Conservation (phyloP, 2,113 vertebrate species). For the Hypocryptadius cinnamomeus region DNA sequence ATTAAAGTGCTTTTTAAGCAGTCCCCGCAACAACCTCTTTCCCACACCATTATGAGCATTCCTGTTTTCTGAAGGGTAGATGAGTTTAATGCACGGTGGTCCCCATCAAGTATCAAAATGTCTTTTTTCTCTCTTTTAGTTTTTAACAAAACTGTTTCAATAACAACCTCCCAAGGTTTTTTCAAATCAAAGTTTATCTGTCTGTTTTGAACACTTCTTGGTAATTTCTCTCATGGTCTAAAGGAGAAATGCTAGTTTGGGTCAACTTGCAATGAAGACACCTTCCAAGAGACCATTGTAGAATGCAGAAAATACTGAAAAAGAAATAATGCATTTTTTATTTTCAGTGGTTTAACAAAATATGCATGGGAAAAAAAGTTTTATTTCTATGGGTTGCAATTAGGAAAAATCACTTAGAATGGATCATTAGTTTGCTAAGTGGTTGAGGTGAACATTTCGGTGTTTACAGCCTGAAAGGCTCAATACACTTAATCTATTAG, state of each 20-base stretch:
- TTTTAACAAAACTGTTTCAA: background rate
- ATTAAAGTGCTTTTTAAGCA: background rate
- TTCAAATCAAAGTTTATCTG: background rate
- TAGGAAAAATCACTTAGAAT: background rate
- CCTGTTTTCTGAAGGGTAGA: background rate
- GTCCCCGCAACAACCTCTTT: background rate
- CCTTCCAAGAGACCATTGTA: background rate
- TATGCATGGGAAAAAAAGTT: background rate
- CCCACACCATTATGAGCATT: background rate
- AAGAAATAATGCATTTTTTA: background rate
- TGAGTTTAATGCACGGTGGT: background rate
- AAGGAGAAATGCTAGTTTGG: background rate
- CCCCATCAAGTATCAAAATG: background rate
- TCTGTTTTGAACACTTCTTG: background rate
- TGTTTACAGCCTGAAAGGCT: background rate
- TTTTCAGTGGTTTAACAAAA: background rate
- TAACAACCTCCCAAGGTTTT: background rate
- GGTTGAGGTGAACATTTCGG: background rate
- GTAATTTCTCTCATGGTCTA: background rate
- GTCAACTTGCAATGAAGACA: background rate
- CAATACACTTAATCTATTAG: background rate
- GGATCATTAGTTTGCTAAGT: background rate
- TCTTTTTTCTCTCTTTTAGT: background rate
- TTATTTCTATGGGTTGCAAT: background rate
- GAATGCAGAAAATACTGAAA: background rate